Evolutionary conservation across 2,113 vertebrate species (phyloP).

Genomic region (Phalacrocorax carbo): DNA sequence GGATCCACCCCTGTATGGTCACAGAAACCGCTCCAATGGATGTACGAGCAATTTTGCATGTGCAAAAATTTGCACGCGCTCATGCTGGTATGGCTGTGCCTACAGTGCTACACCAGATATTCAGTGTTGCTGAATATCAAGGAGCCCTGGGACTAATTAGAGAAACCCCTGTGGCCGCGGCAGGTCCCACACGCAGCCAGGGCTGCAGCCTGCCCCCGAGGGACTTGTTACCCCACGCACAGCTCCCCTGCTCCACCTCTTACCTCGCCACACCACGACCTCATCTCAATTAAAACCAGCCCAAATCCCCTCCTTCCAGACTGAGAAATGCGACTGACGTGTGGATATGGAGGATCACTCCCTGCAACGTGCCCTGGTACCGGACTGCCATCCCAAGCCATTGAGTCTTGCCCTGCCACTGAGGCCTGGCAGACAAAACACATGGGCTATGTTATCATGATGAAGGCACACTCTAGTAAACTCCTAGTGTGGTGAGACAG

Average conservation of each 20-base stretch:
- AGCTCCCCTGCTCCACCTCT: not conserved
- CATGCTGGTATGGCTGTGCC: not conserved
- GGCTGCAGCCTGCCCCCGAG: not conserved
- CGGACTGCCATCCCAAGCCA: not conserved
- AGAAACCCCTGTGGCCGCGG: accelerated
- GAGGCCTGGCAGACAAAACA: not conserved
- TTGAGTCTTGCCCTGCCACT: not conserved
- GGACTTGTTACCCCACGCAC: not conserved
- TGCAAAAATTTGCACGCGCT: not conserved
- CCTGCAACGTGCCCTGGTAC: not conserved
- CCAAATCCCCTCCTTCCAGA: not conserved
- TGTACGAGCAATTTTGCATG: accelerated
- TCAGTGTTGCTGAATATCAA: not conserved
- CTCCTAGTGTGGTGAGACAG: not conserved
- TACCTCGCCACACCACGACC: not conserved
- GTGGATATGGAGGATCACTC: too few relatives aligned
- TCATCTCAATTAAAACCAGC: not conserved
- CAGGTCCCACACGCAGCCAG: not conserved
- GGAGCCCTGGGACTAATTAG: not conserved
- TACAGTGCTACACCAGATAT: not conserved
- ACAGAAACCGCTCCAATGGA: not conserved
- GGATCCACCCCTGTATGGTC: not conserved
- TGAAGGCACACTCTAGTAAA: not conserved
- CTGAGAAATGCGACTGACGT: accelerated
- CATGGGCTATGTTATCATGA: accelerated